Evolutionary conservation across 2,888 invertebrate genomes (phyloP), one percentile per base, ranked within the genome.

Genomic region (Diadromus collaris): DNA sequence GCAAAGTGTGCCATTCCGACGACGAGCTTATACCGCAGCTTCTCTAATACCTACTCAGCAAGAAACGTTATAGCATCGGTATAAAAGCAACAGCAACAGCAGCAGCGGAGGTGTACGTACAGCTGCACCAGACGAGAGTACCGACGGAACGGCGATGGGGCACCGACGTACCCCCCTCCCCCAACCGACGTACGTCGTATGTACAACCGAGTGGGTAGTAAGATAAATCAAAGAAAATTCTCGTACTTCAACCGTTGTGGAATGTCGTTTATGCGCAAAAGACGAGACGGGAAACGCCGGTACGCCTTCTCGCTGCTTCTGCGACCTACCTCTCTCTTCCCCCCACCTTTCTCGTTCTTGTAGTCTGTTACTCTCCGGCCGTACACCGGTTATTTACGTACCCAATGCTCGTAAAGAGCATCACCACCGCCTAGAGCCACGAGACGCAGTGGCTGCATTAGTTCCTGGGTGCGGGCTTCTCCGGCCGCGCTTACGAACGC

Each of bases 161-260:
- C 73, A 68, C 76, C 72, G 79, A 65, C 72, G 44, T 44, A 34
- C 51, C 27, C 51, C 58, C 51, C n/a, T n/a, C n/a, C n/a, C n/a
- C n/a, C n/a, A n/a, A n/a, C n/a, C 32, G 19, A 41, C 54, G 48
- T 69, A 29, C 41, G 69, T 54, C 76, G 69, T 70, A 72, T 51
- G 72, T 64, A 76, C 76, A 70, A 73, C 41, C 76, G 73, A 70
- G 79, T 79, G 76, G 76, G 79, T 79, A 76, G 79, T 76, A 76
- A 79, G 79, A 80, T 80, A 81, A 83, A 83, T 81, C 81, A 81
- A 79, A 69, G 76, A 76, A 79, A 78, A 82, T 82, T 77, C 82
- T 79, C 82, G 81, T 81, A 82, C 81, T 81, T 78, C 72, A 81
- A 81, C 74, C 76, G 77, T 73, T 76, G 79, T 65, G 76, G 80